Evolutionary conservation across 2,113 vertebrate genomes (phyloP).

Genomic region (Ciconia boyciana): DNA sequence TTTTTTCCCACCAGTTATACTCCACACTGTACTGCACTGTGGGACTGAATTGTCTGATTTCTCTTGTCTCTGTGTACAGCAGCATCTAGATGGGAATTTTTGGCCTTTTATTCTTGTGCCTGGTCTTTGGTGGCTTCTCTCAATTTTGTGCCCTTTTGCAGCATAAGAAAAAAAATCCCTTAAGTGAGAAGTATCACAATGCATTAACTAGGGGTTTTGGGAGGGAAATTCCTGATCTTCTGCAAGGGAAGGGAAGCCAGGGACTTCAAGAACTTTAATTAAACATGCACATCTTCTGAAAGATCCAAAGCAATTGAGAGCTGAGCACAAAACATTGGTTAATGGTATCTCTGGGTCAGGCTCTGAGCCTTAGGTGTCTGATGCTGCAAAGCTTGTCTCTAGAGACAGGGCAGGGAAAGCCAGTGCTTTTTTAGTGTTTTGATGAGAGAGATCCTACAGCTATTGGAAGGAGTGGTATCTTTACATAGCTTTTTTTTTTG

Average conservation of each 20-base stretch:
- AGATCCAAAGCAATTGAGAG: not conserved
- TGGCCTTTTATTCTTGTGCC: not conserved
- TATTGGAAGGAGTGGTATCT: not conserved
- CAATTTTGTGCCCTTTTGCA: not conserved
- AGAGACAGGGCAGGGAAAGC: not conserved
- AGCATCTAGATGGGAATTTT: not conserved
- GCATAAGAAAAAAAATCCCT: not conserved
- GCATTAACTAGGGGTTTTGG: not conserved
- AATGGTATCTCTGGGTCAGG: not conserved
- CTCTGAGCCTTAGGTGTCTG: not conserved
- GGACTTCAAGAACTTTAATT: not conserved
- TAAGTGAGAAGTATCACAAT: not conserved
- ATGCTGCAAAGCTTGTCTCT: not conserved
- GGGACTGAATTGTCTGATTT: not conserved
- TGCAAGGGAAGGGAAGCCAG: not conserved
- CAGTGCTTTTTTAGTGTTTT: not conserved
- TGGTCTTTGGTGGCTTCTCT: not conserved
- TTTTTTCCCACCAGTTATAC: not conserved
- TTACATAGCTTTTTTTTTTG: not conserved
- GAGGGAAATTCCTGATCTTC: not conserved
- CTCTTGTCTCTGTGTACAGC: not conserved
- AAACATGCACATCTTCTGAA: not conserved
- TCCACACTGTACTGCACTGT: too few species aligned
- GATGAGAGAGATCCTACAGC: not conserved
- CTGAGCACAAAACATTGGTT: not conserved